These are phyloP conservation scores for Oxystoma pomonae DNA, from an alignment of 2,888 invertebrate species.

Conservation along the genomic window DNA sequence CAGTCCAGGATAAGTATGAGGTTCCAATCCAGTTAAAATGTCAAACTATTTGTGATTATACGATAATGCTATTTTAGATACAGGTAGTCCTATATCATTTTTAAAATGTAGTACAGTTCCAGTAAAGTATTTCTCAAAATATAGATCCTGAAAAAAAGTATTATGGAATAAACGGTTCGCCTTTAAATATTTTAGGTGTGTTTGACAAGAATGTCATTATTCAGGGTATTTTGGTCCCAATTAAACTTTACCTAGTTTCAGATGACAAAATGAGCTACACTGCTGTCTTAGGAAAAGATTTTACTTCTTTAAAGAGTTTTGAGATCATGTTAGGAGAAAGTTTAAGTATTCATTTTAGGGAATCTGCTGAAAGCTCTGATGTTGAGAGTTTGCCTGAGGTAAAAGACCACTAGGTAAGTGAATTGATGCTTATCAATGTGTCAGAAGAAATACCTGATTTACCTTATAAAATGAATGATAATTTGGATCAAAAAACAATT, in stretches of 20 bases:
- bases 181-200: constrained; percentile 13
- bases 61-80: constrained; percentile 14
- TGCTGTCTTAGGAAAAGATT: constrained; percentile 17
- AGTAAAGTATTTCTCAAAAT: neutral
- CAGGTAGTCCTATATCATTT: constrained; percentile 19
- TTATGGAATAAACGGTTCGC: constrained; percentile 17
- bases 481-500: neutral
- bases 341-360: constrained; percentile 2
- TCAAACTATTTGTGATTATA: neutral
- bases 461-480: constrained; percentile 2
- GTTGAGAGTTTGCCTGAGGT: neutral
- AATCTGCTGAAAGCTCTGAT: neutral
- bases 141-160: constrained; percentile 7
- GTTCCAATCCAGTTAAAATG: neutral
- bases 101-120: constrained; percentile 13
- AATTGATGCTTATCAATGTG: neutral
- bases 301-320: constrained; percentile 8
- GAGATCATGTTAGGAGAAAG: constrained; percentile 2
- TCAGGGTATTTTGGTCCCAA: constrained; percentile 2
- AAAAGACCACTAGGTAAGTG: neutral
- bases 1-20: neutral
- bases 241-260: constrained; percentile 16
- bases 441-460: neutral
- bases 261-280: constrained; percentile 14
- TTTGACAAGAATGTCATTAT: constrained; percentile 9